Evolutionary conservation across 2,797 vertebrate genomes (phyloP).

Genomic region (Malacoraja senta): DNA sequence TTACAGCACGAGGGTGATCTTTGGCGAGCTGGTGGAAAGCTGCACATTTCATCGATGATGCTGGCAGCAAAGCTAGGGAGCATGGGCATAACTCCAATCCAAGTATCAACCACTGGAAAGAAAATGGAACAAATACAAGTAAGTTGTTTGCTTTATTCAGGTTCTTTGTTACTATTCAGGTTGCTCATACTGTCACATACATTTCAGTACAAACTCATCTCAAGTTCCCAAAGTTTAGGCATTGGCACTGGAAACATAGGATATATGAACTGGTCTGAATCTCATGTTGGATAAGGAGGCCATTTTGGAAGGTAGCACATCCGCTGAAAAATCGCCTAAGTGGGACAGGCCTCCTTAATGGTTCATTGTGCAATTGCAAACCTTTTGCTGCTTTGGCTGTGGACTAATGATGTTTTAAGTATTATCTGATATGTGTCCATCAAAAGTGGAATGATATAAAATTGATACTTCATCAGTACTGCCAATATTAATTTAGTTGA

Average conservation of each 20-base stretch:
- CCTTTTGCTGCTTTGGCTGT: neutral
- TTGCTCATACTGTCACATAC: neutral
- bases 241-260: no score
- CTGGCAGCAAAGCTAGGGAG: slow-evolving; percentile 61
- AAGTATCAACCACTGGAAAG: slow-evolving; percentile 48
- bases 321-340: no score
- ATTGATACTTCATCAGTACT: neutral
- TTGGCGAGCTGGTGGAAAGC: slow-evolving; percentile 55
- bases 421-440: neutral
- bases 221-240: neutral
- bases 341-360: no score
- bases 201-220: neutral
- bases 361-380: neutral
- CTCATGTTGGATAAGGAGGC: neutral
- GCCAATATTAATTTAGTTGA: neutral
- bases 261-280: neutral
- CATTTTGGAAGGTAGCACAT: neutral
- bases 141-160: slow-evolving; percentile 41
- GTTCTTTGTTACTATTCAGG: neutral
- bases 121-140: slow-evolving; percentile 55
- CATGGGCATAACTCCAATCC: slow-evolving; percentile 60
- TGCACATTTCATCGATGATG: slow-evolving; percentile 58
- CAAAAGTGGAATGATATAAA: neutral
- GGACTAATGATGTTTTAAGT: slow-evolving; percentile 1
- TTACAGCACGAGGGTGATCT: slow-evolving; percentile 68